A percentile compares a stretch with the other conserved stretches of the same genome.
Conservation (phyloP, 1,140 invertebrate species). For the Diorhabda carinulata region DNA sequence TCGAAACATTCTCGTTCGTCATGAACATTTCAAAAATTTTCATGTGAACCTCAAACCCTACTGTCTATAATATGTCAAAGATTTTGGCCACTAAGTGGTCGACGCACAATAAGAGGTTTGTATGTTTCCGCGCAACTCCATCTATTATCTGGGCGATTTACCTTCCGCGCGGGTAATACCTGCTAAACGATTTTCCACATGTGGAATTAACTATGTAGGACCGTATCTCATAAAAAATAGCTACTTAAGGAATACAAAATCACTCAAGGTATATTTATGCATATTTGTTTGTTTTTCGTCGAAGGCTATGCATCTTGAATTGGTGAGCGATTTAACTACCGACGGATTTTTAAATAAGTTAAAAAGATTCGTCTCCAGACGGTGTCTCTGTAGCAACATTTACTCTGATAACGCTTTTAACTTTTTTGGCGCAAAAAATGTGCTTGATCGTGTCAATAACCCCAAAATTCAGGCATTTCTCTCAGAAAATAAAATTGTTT, state of each 20-base stretch:
- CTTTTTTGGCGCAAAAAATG: conserved; percentile 29
- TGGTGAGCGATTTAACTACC: conserved; percentile 25
- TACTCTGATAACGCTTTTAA: conserved; percentile 37
- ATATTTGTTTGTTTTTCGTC: conserved; percentile 24
- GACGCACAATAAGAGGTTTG: conserved; percentile 16
- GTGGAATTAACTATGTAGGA: conserved; percentile 17
- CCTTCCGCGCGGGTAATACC: conserved; percentile 24
- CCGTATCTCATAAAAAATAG: conserved; percentile 34
- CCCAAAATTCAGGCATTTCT: neutral
- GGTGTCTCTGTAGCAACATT: conserved; percentile 28
- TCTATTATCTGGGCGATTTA: conserved; percentile 39
- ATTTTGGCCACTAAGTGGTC: conserved; percentile 25
- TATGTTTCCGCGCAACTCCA: conserved; percentile 13
- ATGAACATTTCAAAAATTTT: conserved; percentile 25
- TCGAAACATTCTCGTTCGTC: conserved; percentile 27
- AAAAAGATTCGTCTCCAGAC: conserved; percentile 35
- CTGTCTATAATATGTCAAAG: conserved; percentile 20
- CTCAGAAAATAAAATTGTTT: neutral
- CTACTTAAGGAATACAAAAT: conserved; percentile 17
- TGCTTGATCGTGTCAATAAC: neutral
- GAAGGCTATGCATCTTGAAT: conserved; percentile 39
- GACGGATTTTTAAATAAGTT: conserved; percentile 40
- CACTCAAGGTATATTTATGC: conserved; percentile 34
- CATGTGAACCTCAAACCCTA: conserved; percentile 18
- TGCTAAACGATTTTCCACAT: conserved; percentile 14